Evolutionary conservation across 2,888 invertebrate species (phyloP).

Genomic region (Drosophila niveifrons): DNA sequence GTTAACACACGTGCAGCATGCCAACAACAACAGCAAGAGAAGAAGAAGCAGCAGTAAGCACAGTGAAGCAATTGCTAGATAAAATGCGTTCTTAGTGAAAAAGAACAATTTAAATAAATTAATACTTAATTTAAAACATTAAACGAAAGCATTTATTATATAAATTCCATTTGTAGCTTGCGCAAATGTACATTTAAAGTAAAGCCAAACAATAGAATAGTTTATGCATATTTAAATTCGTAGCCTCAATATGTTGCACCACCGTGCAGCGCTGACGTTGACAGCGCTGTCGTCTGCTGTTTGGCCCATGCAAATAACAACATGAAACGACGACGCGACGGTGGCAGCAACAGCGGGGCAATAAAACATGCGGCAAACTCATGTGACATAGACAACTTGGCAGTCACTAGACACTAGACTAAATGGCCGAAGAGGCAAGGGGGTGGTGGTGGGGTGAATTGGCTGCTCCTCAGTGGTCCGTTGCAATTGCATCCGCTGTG

Average conservation of each 20-base stretch:
- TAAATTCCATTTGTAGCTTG: too few species aligned
- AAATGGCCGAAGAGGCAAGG: neutral
- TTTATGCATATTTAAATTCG: neutral
- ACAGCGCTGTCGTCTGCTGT: constrained; percentile 35
- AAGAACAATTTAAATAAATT: too few species aligned
- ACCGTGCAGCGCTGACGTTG: constrained; percentile 36
- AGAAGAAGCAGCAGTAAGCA: neutral
- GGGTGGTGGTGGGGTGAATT: neutral
- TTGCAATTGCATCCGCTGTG: constrained; percentile 65
- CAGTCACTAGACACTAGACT: constrained; percentile 38
- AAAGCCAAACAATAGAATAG: too few species aligned
- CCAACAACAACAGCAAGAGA: constrained; percentile 3
- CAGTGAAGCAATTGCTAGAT: constrained; percentile 2
- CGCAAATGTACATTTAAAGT: too few species aligned
- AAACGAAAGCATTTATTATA: too few species aligned
- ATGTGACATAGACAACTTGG: constrained; percentile 77
- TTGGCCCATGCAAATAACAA: constrained; percentile 65
- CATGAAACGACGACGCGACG: constrained; percentile 40
- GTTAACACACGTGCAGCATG: constrained; percentile 36
- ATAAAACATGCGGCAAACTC: constrained; percentile 62
- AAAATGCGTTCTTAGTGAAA: too few species aligned
- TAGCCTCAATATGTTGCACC: constrained; percentile 28
- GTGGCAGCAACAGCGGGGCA: constrained; percentile 38
- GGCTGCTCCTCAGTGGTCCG: constrained; percentile 47
- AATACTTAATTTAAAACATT: too few species aligned